Evolutionary conservation across 2,888 invertebrate species (phyloP), one percentile per base, ranked within the genome.

Genomic region (Phengaris alcon): DNA sequence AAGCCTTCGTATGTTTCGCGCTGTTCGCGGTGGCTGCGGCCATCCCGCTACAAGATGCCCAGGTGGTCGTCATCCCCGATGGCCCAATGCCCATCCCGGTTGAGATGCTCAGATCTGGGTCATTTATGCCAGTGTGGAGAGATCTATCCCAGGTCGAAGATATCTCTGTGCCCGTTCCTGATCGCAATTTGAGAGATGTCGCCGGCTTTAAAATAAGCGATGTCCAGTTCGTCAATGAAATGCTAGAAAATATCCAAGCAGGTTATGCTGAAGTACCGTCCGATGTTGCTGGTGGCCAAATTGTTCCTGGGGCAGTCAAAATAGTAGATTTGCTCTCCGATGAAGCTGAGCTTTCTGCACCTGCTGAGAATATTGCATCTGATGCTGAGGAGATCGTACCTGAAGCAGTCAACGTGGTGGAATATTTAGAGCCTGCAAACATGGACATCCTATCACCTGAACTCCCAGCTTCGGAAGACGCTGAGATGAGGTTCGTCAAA

Each of bases 1-100:
- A 75, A 55, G 57, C 69, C 35, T 48, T 75, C 3, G 9, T 75
- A 44, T 75, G 15, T 48, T 75, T 75, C 22, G 69, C 70, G 8
- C n/a, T 75, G 15, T 22, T 75, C 22, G 75, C 75, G 46, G 75
- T 75, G 75, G 75, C 70, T 1, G 44, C 72, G 3, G 72, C 54
- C 54, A 72, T 72, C 13, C 72, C 72, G 8, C 52, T 72, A 3
- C 51, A 72, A 35, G 7, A 72, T 15, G 9, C 51, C 52, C 52
- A 54, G 54, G 22, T 35, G 35, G 13, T 72, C 13, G 15, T 35
- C 13, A 35, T 72, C 13, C 72, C 54, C 0, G 72, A 72, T 3
- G 52, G 72, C 7, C 72, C 72, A 5, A 35, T 72, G 12, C 51
- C 72, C 12, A 52, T 72, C 35, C 51, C 72, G 0, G 22, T 72